Evolutionary conservation across 2,888 invertebrate genomes (phyloP), one percentile per base, ranked within the genome.

Genomic region (Pediacus dermestoides): DNA sequence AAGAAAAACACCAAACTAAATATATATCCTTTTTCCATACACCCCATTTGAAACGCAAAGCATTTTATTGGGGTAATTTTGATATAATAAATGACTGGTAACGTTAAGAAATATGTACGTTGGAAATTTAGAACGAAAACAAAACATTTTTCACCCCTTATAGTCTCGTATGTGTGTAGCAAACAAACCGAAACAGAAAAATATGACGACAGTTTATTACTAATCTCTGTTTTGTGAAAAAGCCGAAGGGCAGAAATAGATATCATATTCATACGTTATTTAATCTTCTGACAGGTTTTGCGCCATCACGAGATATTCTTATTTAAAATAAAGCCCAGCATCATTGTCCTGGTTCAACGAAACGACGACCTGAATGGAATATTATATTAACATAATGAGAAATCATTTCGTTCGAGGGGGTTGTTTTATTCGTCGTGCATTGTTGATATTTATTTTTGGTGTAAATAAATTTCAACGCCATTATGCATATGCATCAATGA

Each of bases 211-310:
- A 18, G 21, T n/a, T 18, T 18, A 18, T 18, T 7, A 48, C 55
- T 60, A 60, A 60, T 60, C 58, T 56, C 46, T 43, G 50, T 49
- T 52, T 58, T 58, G 57, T 58, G 46, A 41, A 18, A 6, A 18
- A 18, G 35, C 46, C 39, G 46, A 30, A 49, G 53, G 55, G 55
- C 52, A 47, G 48, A 53, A 50, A 42, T 49, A 57, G 57, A 59
- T 57, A 59, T 55, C 54, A 57, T 55, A 59, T 60, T 61, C 59
- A 60, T 60, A 59, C 56, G 53, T 48, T 55, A 51, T 46, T 42
- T 60, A 58, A 60, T 54, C 59, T 52, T 46, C 42, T 47, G 54
- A 50, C 57, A 56, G 57, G 59, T 59, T 58, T 50, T 42, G 34
- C 42, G 46, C 16, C 14, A 22, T n/a, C n/a, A n/a, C n/a, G n/a